Percentiles rank a stretch among this genome's conserved stretches.
Evolutionary conservation across 2,888 invertebrate genomes (phyloP).

Genomic region (Lottia gigantea): DNA sequence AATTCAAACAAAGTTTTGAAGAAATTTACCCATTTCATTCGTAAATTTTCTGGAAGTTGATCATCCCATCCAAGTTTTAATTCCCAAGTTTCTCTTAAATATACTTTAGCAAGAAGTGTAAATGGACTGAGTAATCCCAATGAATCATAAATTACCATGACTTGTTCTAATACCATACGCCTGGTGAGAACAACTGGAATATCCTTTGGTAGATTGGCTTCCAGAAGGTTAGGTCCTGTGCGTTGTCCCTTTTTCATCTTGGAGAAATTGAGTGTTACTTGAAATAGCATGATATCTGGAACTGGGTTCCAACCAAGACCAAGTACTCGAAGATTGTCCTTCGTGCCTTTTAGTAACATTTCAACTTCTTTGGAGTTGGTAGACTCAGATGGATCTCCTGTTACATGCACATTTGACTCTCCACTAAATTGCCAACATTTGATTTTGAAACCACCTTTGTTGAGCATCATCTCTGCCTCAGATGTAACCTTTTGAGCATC

Average conservation of each 20-base stretch:
- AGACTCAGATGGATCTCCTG: too few species aligned
- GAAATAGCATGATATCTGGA: conserved; percentile 10
- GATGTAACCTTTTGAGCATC: background rate
- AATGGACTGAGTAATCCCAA: conserved; percentile 10
- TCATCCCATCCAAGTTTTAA: conserved; percentile 21
- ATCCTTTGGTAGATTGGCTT: background rate
- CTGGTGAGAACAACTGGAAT: background rate
- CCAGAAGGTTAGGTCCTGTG: background rate
- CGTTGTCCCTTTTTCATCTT: conserved; percentile 10
- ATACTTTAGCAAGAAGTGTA: conserved; percentile 15
- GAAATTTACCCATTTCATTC: conserved; percentile 12
- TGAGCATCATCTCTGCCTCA: conserved; percentile 14
- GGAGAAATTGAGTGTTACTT: conserved; percentile 17
- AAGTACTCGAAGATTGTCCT: background rate
- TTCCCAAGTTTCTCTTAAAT: conserved; percentile 16
- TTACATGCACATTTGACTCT: too few species aligned
- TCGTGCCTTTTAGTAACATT: background rate
- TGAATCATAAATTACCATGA: conserved; percentile 14
- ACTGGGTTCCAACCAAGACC: background rate
- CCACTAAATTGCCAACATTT: background rate
- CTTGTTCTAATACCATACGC: background rate
- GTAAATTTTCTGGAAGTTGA: background rate
- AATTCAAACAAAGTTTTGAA: conserved; percentile 17
- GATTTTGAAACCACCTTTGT: conserved; percentile 11
- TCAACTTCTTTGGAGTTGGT: background rate